A percentile compares a stretch with the other conserved stretches of the same genome.
These are phyloP conservation scores for Drosophila maculinotata DNA, from an alignment of 2,888 invertebrate species.

Conservation along the genomic window DNA sequence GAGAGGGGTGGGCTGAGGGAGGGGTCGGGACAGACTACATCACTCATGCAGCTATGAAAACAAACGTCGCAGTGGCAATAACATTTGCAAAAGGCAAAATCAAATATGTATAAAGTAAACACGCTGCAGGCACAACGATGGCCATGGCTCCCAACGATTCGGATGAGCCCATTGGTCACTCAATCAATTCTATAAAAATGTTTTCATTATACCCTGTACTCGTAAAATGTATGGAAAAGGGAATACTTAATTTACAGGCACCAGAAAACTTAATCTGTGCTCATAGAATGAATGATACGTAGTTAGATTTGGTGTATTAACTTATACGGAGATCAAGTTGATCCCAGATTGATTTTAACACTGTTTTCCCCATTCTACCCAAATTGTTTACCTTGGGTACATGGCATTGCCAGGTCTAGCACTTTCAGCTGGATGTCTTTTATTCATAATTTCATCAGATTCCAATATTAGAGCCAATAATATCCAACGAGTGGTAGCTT, in stretches of 20 bases:
- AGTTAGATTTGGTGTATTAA: too few species aligned
- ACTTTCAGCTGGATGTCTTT: too few species aligned
- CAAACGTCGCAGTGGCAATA: constrained; percentile 31
- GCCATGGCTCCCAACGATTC: neutral
- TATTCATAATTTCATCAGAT: constrained; percentile 20
- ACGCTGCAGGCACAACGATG: constrained; percentile 16
- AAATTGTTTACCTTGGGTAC: too few species aligned
- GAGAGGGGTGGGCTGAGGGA: neutral
- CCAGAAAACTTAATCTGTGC: too few species aligned
- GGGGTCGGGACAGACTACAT: neutral
- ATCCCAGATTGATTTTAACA: too few species aligned
- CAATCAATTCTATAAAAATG: constrained; percentile 35
- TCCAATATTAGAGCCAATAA: constrained; percentile 20
- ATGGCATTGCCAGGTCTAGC: neutral
- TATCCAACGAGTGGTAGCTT: neutral
- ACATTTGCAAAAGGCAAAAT: constrained; percentile 38
- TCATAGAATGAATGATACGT: too few species aligned
- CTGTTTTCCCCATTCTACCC: too few species aligned
- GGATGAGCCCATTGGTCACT: constrained; percentile 20
- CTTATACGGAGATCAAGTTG: too few species aligned
- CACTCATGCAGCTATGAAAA: constrained; percentile 22
- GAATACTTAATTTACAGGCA: too few species aligned
- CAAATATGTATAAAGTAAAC: constrained; percentile 44
- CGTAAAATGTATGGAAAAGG: too few species aligned
- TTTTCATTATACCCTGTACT: constrained; percentile 19